Evolutionary conservation across 2,797 vertebrate species (phyloP).

Genomic region (Anomalospiza imberbis): DNA sequence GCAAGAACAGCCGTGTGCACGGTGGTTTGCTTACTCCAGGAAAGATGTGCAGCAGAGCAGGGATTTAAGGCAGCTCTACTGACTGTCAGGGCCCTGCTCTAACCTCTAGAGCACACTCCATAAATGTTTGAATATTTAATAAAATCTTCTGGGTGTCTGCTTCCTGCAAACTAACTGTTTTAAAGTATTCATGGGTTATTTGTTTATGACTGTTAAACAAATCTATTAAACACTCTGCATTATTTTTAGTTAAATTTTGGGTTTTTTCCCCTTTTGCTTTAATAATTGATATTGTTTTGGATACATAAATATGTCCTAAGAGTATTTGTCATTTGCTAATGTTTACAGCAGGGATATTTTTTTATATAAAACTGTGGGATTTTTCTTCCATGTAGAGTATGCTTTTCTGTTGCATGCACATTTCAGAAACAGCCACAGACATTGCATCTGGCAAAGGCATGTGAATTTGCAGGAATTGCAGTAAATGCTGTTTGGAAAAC

Average conservation of each 20-base stretch:
- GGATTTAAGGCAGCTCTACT: neutral
- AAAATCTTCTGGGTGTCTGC: constrained; percentile 64
- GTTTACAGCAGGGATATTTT: constrained; percentile 51
- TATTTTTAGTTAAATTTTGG: constrained; percentile 62
- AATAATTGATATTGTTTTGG: constrained; percentile 72
- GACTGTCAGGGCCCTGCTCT: constrained; percentile 5
- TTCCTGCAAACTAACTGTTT: constrained; percentile 42
- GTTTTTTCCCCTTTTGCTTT: neutral
- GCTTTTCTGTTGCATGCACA: neutral
- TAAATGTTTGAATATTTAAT: constrained; percentile 59
- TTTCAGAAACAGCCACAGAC: constrained; percentile 32
- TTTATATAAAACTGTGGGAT: neutral
- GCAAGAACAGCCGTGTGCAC: fast-evolving
- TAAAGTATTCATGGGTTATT: constrained; percentile 69
- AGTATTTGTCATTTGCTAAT: constrained; percentile 66
- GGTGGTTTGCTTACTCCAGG: neutral
- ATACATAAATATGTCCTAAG: constrained; percentile 69
- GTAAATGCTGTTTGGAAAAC: neutral
- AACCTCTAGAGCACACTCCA: constrained; percentile 36
- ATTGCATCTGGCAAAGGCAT: constrained; percentile 10
- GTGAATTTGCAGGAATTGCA: neutral
- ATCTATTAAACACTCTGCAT: constrained; percentile 59
- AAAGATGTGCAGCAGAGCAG: neutral
- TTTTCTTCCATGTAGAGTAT: neutral
- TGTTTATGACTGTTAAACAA: constrained; percentile 68